phyloP scores from a whole-genome alignment of 2,113 vertebrate genomes.

The Mesoclemmys tuberculata region DNA sequence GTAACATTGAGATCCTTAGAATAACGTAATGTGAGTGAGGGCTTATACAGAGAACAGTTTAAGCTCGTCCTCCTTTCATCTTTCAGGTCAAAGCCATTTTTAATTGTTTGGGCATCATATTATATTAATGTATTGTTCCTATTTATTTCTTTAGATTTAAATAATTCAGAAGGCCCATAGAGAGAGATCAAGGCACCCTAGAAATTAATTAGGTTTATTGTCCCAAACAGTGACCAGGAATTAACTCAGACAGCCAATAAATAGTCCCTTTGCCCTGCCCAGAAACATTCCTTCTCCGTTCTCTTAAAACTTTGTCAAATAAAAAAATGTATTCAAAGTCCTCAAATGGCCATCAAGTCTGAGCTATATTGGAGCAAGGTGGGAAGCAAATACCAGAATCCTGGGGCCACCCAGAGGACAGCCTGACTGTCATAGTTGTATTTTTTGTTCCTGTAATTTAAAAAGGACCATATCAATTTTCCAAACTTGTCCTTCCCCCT shows the following conservation, averaged over 20 bases:
- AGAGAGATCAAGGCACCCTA: not conserved
- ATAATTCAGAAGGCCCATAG: not conserved
- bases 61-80: not conserved
- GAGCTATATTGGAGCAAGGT: not conserved
- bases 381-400: not conserved
- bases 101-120: not conserved
- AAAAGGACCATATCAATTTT: not conserved
- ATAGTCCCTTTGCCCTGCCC: rapidly evolving
- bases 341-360: not conserved
- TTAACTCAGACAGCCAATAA: not conserved
- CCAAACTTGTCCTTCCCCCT: not conserved
- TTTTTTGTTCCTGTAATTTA: not conserved
- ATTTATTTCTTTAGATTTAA: not conserved
- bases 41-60: not conserved
- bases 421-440: not conserved
- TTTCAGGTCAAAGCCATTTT: not conserved
- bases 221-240: not conserved
- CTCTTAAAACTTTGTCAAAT: not conserved
- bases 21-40: not conserved
- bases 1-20: not conserved
- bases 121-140: not conserved
- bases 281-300: not conserved
- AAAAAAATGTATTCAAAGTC: rapidly evolving
- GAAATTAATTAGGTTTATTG: not conserved
- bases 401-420: not conserved